Base-by-base conservation (phyloP, 2,888 invertebrate species). In the Myathropa florea region DNA sequence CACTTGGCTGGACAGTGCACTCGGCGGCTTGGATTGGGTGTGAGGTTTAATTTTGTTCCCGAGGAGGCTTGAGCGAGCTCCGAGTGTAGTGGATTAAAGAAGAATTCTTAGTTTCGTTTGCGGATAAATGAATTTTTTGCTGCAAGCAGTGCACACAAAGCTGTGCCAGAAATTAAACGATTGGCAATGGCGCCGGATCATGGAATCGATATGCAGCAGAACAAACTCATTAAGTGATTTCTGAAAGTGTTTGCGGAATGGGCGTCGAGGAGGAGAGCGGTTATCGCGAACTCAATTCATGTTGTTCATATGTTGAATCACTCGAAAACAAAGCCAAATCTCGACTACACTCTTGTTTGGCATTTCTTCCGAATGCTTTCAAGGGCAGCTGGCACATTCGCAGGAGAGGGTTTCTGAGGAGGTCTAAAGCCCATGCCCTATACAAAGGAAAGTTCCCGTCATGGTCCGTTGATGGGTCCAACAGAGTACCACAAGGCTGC, bases 1-100 rank as follows among this genome's bases (percentile, higher is more conserved):
- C 80, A 85, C 81, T 63, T 39, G 46, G n/a, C 46, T 46, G 63
- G 7, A 6, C 61, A 63, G 57, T 26, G 26, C 46, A 53, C 14
- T 46, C 24, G 67, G 28, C 10, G 4, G 39, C 64, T 33, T 7
- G 7, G 46, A 18, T 18, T 18, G n/a, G 57, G 59, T 65, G 65
- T 36, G 65, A 59, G 26, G 63, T 73, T 64, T 57, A 18, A 46
- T 46, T 46, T 4, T 46, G 46, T n/a, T n/a, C 10, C 30, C 30
- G 30, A 33, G 30, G 2, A 2, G 3, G 9, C 30, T 10, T 0
- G 1, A 9, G 10, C 9, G 2, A 9, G 30, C 10, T 0, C 4
- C 46, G 7, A 46, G 18, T 46, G 18, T 2, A 6, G 46, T 18
- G 46, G 6, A 0, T 2, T 18, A 7, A 46, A 46, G 46, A 18